A percentile compares a stretch with the other conserved stretches of the same genome.
Conservation (phyloP, 2,113 vertebrate species). For the Halcyon malimbica region DNA sequence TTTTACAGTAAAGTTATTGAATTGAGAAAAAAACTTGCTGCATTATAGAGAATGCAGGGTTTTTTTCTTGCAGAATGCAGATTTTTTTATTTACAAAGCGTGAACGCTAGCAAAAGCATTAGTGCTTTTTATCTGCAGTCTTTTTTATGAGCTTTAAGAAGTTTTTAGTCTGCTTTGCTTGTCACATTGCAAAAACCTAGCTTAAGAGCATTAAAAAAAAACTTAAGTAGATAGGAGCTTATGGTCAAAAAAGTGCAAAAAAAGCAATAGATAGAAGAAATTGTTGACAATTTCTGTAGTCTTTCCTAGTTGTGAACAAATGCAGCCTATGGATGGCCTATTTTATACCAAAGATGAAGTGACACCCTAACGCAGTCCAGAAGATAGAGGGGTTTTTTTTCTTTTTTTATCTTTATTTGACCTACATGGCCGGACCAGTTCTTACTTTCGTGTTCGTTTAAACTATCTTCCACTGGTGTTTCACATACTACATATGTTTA, state of each 20-base stretch:
- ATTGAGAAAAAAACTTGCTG: slow-evolving; percentile 84
- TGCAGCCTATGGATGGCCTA: slow-evolving; percentile 97
- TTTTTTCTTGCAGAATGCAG: slow-evolving; percentile 88
- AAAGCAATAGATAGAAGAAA: slow-evolving; percentile 99
- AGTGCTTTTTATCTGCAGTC: slow-evolving; percentile 97
- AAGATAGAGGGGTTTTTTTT: slow-evolving; percentile 74
- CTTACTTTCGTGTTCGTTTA: slow-evolving; percentile 82
- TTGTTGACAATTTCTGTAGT: slow-evolving; percentile 99
- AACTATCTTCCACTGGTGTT: slow-evolving; percentile 87
- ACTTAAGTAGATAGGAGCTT: slow-evolving; percentile 92
- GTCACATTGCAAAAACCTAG: slow-evolving; percentile 91
- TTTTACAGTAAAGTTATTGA: slow-evolving; percentile 87
- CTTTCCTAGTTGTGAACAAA: slow-evolving; percentile 98
- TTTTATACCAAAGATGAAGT: slow-evolving; percentile 99
- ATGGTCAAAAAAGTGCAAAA: slow-evolving; percentile 89
- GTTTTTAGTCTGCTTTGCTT: slow-evolving; percentile 98
- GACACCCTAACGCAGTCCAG: slow-evolving; percentile 86
- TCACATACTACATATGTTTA: slow-evolving; percentile 71
- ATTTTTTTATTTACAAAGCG: slow-evolving; percentile 89
- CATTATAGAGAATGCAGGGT: slow-evolving; percentile 86
- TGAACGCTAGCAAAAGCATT: slow-evolving; percentile 89
- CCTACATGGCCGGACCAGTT: slow-evolving; percentile 94
- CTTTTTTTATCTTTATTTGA: slow-evolving; percentile 85
- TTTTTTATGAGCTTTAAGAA: slow-evolving; percentile 98
- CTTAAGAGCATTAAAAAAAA: slow-evolving; percentile 80